Evolutionary conservation across 2,888 invertebrate genomes (phyloP), one percentile per base, ranked within the genome.

Genomic region (Conus canariensis): DNA sequence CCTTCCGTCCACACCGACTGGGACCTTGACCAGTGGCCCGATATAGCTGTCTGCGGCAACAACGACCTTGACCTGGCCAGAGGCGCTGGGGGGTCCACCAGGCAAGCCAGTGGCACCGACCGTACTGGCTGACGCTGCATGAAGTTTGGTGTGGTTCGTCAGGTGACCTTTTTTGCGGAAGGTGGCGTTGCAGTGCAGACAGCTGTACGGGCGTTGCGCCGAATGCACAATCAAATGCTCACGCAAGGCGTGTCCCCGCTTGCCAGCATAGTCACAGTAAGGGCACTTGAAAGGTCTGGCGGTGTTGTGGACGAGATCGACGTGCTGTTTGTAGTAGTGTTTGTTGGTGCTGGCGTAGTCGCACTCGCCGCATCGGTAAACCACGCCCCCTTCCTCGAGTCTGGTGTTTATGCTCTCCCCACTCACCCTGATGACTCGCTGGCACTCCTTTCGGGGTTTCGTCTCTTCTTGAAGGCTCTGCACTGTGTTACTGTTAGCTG

Each of bases 221-320:
- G 95, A 95, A 90, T 96, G 96, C 12, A 96, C 96, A 1, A 96
- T 94, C 88, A 96, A 90, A 90, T 96, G 96, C 91, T 96, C 96
- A 60, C 95, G 93, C 82, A 96, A 90, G 4, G 96, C 95, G 91
- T 96, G 95, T 70, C 95, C 95, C 7, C 96, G 92, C 89, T 96
- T 96, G 8, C 96, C 96, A 59, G 96, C 95, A 90, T 96, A 96
- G 91, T 95, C 95, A 92, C 96, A 96, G 92, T 95, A 95, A 1
- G 96, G 95, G 91, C 96, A 96, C 90, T 96, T 96, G 91, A 94
- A 96, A 8, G 95, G 95, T 22, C 96, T 92, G 45, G 94, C 95
- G n/a, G 94, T 93, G 67, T 93, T 94, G 91, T 96, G 96, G 8
- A 96, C 96, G 14, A 96, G 92, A 88, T 95, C 95, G 12, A 95